A percentile compares a stretch with the other conserved stretches of the same genome.
Evolutionary conservation across 2,888 invertebrate genomes (phyloP).

Genomic region (Ochropleura plecta): DNA sequence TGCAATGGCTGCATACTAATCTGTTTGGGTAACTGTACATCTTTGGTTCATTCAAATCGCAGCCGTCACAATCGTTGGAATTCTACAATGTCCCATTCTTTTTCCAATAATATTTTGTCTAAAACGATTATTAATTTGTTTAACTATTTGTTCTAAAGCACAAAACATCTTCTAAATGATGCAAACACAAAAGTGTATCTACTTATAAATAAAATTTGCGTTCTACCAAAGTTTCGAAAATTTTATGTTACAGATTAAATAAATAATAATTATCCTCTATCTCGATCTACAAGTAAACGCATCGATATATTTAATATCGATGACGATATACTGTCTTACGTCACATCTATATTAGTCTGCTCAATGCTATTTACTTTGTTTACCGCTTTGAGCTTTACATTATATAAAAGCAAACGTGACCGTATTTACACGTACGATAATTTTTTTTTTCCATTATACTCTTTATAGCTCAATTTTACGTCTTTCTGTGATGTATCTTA

Average conservation of each 20-base stretch:
- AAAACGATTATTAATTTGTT: not conserved
- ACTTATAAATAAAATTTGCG: no score
- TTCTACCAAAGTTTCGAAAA: not conserved
- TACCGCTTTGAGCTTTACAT: not conserved
- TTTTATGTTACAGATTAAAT: not conserved
- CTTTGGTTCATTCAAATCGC: not conserved
- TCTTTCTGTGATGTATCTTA: conserved; percentile 19
- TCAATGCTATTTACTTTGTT: conserved; percentile 25
- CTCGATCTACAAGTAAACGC: conserved; percentile 29
- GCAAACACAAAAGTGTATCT: not conserved
- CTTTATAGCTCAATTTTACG: conserved; percentile 46
- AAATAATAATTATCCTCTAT: not conserved
- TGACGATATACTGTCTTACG: conserved; percentile 52
- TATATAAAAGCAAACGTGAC: conserved; percentile 17
- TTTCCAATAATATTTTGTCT: not conserved
- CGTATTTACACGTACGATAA: conserved; percentile 16
- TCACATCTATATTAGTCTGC: conserved; percentile 44
- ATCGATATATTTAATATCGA: conserved; percentile 33
- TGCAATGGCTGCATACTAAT: conserved; percentile 15
- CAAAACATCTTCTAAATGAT: not conserved
- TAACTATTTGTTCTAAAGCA: not conserved
- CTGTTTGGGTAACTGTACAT: conserved; percentile 1
- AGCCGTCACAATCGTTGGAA: not conserved
- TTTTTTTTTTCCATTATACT: conserved; percentile 22
- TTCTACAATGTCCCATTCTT: not conserved